A percentile compares a stretch with the other conserved stretches of the same genome.
Conservation (phyloP, 2,797 vertebrate genomes). For the Phoebastria nigripes region DNA sequence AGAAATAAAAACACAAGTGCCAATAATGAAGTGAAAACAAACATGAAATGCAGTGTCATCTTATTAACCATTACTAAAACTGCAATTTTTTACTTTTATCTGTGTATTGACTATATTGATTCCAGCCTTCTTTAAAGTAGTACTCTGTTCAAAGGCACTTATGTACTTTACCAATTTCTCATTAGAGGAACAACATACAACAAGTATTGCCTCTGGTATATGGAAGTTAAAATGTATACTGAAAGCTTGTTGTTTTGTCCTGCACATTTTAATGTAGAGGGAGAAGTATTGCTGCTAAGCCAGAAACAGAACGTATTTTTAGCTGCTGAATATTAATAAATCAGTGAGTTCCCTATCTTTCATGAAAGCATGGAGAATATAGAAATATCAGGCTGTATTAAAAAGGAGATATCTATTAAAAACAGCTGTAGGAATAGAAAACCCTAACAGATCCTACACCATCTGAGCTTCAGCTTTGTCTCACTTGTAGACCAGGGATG, state of each 20-base stretch:
- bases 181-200: not conserved
- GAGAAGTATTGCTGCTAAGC: not conserved
- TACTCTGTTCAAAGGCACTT: not conserved
- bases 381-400: not conserved
- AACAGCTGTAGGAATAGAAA: not conserved
- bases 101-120: not conserved
- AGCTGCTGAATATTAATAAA: not conserved
- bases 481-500: not conserved
- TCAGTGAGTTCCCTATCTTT: not conserved
- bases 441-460: not conserved
- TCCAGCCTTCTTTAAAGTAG: not conserved
- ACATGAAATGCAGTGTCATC: not conserved
- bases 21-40: not conserved
- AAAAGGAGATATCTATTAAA: not conserved
- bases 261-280: not conserved
- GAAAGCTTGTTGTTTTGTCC: not conserved
- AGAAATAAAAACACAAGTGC: not conserved
- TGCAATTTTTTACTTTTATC: not conserved
- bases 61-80: not conserved
- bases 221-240: not conserved
- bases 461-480: not conserved
- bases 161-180: not conserved
- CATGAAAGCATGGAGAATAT: not conserved
- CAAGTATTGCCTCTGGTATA: not conserved
- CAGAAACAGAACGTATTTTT: not conserved